Base-by-base conservation (phyloP, 1,140 invertebrate genomes). In the Drosophila lacteicornis region DNA sequence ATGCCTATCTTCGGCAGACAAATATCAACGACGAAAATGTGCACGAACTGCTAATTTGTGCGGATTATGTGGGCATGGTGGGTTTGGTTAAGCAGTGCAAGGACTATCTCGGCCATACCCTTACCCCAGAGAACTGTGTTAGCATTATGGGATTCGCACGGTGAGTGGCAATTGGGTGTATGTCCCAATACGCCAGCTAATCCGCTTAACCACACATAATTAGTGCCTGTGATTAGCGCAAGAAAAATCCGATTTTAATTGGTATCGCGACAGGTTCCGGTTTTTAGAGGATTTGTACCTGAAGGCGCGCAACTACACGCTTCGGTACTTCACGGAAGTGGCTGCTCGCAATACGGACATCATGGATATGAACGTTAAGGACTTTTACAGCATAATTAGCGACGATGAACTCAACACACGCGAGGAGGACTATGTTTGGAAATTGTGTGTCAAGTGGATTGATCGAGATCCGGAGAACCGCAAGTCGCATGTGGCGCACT, bases 61-160 rank as follows among this genome's bases (percentile, higher is more conserved):
- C 96, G 0, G 96, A 97, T 92, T 98, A 97, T 90, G 94, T 98
- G 27, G 95, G 95, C 57, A 96, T 98, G 43, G 91, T 96, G 15
- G 96, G 96, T 1, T 94, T 98, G 3, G 93, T 97, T 12, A 95
- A 96, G 58, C 93, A 96, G 0, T 98, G 97, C 88, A 96, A 95
- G 73, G 94, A 97, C 45, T 97, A 95, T 90, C 93, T 98, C 0
- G 93, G 94, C 19, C 93, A 94, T 71, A 93, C 93, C 11, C 93
- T 98, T 11, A 95, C 93, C 3, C 94, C 95, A 0, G 95, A 95
- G 66, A 98, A 98, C 90, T 97, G 96, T 87, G 95, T 98, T 46
- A 95, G 96, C 17, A 96, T 98, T 38, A 94, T 96, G 93, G 94
- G 95, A 74, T 98, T 98, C 92, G 96, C 97, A 0, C 94, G 95